A percentile compares a stretch with the other conserved stretches of the same genome.
These are phyloP conservation scores for Noctua janthina DNA, from an alignment of 2,888 invertebrate species.

Conservation along the genomic window DNA sequence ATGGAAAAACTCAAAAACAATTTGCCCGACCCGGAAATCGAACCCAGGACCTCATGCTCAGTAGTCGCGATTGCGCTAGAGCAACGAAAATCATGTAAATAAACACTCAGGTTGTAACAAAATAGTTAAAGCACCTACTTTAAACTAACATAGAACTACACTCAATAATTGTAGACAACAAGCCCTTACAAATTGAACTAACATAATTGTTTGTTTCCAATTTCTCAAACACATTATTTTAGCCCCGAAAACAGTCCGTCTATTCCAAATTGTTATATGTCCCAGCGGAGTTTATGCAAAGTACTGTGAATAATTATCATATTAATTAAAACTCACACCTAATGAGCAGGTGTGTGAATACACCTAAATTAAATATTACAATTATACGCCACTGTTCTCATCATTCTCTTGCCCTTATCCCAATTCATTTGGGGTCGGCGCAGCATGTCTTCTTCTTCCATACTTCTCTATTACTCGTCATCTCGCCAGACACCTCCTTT, in stretches of 20 bases:
- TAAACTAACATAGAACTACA: not conserved
- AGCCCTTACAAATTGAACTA: not conserved
- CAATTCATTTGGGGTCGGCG: too few relatives aligned
- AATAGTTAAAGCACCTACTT: not conserved
- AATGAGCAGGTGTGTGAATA: slow-evolving; percentile 34
- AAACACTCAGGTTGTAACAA: not conserved
- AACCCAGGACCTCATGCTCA: too few relatives aligned
- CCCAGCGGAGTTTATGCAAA: slow-evolving; percentile 36
- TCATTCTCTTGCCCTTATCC: too few relatives aligned
- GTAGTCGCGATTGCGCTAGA: not conserved
- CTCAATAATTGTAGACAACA: not conserved
- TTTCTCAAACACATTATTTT: slow-evolving; percentile 6
- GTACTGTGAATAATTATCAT: slow-evolving; percentile 43
- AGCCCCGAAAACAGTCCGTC: slow-evolving; percentile 8
- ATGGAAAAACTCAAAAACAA: too few relatives aligned
- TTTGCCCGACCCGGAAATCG: too few relatives aligned
- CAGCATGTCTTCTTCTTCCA: too few relatives aligned
- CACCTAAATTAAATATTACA: slow-evolving; percentile 35
- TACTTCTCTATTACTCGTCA: too few relatives aligned
- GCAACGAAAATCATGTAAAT: not conserved
- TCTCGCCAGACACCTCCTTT: too few relatives aligned
- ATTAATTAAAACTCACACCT: slow-evolving; percentile 50
- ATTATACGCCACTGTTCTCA: not conserved
- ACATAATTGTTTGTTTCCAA: not conserved
- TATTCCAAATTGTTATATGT: slow-evolving; percentile 15